A percentile compares a stretch with the other conserved stretches of the same genome.
Conservation (phyloP, 2,888 invertebrate species). For the Campoplex nolae region DNA sequence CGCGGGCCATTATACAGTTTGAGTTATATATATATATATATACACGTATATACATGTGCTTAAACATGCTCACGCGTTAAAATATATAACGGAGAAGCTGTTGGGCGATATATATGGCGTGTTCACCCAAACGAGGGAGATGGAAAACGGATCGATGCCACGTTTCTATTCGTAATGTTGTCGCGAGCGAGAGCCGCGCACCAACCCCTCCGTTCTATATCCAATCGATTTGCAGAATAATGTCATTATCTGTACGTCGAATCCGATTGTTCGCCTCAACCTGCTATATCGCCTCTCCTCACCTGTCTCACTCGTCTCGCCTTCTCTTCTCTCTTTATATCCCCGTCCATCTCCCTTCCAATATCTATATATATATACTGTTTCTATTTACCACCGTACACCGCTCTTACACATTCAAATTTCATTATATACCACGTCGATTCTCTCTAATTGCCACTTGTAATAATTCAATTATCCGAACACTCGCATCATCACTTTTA, state of each 20-base stretch:
- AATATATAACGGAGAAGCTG: constrained; percentile 38
- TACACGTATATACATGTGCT: neutral
- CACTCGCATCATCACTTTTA: neutral
- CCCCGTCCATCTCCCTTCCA: constrained; percentile 20
- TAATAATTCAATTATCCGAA: constrained; percentile 60
- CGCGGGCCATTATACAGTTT: constrained; percentile 12
- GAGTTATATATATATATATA: constrained; percentile 18
- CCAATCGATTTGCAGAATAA: constrained; percentile 68
- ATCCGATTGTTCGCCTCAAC: constrained; percentile 67
- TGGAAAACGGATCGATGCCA: constrained; percentile 56
- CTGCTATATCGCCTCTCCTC: constrained; percentile 44
- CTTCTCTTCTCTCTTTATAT: constrained; percentile 11
- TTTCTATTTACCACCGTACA: constrained; percentile 32
- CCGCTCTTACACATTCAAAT: constrained; percentile 49
- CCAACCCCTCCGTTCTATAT: constrained; percentile 33
- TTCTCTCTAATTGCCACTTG: constrained; percentile 67
- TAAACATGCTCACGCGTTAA: constrained; percentile 9
- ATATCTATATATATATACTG: neutral
- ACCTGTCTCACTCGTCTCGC: constrained; percentile 18
- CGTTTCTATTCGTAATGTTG: constrained; percentile 63
- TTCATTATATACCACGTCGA: constrained; percentile 63
- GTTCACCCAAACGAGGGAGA: constrained; percentile 11
- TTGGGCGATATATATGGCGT: constrained; percentile 1
- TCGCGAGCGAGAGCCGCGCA: constrained; percentile 40
- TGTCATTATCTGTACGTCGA: constrained; percentile 64